A percentile compares a stretch with the other conserved stretches of the same genome.
These are phyloP conservation scores for Chrysocyon brachyurus DNA, from an alignment of 2,797 vertebrate genomes.

Conservation along the genomic window DNA sequence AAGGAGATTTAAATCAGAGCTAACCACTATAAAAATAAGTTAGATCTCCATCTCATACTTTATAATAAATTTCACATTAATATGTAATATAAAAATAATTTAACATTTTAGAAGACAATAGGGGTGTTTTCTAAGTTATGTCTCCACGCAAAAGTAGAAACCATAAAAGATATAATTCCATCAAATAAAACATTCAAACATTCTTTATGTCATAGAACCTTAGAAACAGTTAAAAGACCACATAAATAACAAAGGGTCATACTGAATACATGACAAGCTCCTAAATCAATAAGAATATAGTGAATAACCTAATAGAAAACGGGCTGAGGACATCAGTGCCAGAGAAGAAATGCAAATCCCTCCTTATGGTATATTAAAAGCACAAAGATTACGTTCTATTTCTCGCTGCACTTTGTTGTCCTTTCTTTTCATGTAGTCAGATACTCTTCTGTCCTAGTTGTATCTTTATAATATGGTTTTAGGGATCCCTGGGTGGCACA, in stretches of 20 bases:
- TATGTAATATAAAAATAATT: conserved; percentile 21
- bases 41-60: background rate
- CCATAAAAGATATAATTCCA: conserved; percentile 41
- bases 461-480: background rate
- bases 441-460: background rate
- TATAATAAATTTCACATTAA: conserved; percentile 26
- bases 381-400: background rate
- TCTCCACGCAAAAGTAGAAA: background rate
- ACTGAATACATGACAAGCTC: background rate
- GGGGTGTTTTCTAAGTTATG: background rate
- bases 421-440: background rate
- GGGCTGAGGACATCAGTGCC: background rate
- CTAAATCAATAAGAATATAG: background rate
- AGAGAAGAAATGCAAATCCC: conserved; percentile 1
- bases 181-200: conserved; percentile 25
- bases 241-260: background rate
- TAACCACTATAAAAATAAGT: conserved; percentile 40
- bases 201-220: background rate
- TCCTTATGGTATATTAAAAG: background rate
- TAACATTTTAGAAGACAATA: conserved; percentile 46
- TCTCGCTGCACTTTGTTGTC: background rate
- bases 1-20: background rate
- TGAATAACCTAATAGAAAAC: conserved; percentile 15
- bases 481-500: background rate
- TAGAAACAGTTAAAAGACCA: conserved; percentile 34